Evolutionary conservation across 2,113 vertebrate species (phyloP), one percentile per base, ranked within the genome.

Genomic region (Trogon melanurus): DNA sequence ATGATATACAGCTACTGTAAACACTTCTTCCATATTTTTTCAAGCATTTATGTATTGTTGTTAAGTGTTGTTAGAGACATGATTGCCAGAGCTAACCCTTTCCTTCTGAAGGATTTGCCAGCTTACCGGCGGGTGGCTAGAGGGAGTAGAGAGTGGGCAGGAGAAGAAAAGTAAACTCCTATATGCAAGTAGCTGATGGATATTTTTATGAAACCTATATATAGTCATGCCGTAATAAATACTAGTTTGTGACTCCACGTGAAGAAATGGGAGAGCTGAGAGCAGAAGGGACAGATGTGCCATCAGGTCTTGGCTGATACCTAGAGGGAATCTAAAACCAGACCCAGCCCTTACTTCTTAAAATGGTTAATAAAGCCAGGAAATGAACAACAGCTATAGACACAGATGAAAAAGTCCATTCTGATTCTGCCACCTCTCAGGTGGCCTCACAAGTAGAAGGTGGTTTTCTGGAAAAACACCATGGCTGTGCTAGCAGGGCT

Each of bases 1-100:
- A 91, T 84, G 93, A 96, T 94, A 94, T 95, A 92, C 80, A 79
- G 79, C 95, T 93, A 96, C 95, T 96, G 88, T 96, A 97, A 98
- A 97, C 81, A 91, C 36, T 92, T 94, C 85, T 84, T 95, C 80
- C 88, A 80, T 95, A 82, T 95, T 97, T 97, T 91, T 82, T 82
- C 64, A 66, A 95, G 89, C 84, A 94, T 96, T 96, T 96, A 91
- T 96, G 53, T 57, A 71, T 56, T 85, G 76, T 64, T 73, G 53
- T 91, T 95, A 89, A 93, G 82, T 79, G 87, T 74, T 96, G 88
- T 94, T 97, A 90, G 6, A 51, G n/a, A 57, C 47, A 78, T 11
- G 8, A 75, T 79, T 96, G 92, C 81, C 87, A 97, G 65, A 78
- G 88, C 73, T 88, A 95, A 67, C n/a, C 27, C 50, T 57, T 89